Base-by-base conservation (phyloP, 2,888 invertebrate genomes). In the Pemphredon lugubris region DNA sequence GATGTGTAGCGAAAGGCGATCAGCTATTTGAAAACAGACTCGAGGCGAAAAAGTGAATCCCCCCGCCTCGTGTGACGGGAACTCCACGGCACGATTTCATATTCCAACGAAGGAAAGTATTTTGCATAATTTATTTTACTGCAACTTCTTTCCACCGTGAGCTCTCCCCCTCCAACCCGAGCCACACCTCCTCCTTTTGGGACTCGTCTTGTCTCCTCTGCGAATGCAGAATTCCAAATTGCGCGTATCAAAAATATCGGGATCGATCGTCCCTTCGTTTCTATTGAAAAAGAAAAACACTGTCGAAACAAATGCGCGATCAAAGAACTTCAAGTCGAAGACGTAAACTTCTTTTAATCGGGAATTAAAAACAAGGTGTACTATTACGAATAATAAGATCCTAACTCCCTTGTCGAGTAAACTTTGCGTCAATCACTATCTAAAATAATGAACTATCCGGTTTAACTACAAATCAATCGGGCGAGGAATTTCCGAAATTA, bases 61-160 rank as follows among this genome's bases (percentile, higher is more conserved):
- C 60, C 74, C 76, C 60, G 77, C 83, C 64, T 79, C 81, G 80
- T 81, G 83, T 83, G 78, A 82, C 84, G 55, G 53, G 73, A 63
- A 69, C 73, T 73, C 57, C 51, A 34, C 66, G 59, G 34, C 75
- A 65, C 79, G 79, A 85, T 86, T 86, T 86, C 81, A 86, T 86
- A 86, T 86, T 85, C 83, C 77, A 64, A 77, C 79, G 82, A 81
- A 85, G 84, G 75, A 86, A 86, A 85, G 82, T 86, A 84, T 85
- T 86, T 86, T 86, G 82, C 86, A 86, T 86, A 86, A 86, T 86
- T 86, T 84, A 86, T 85, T 86, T 86, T 83, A 80, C 82, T 83
- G 81, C 76, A 77, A 83, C 82, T 83, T 83, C 79, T 79, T 81
- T 76, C 68, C 71, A 74, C 77, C 76, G 73, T 78, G 67, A 71